phyloP scores from a whole-genome alignment of 2,113 vertebrate species.

The Catharus minimus region DNA sequence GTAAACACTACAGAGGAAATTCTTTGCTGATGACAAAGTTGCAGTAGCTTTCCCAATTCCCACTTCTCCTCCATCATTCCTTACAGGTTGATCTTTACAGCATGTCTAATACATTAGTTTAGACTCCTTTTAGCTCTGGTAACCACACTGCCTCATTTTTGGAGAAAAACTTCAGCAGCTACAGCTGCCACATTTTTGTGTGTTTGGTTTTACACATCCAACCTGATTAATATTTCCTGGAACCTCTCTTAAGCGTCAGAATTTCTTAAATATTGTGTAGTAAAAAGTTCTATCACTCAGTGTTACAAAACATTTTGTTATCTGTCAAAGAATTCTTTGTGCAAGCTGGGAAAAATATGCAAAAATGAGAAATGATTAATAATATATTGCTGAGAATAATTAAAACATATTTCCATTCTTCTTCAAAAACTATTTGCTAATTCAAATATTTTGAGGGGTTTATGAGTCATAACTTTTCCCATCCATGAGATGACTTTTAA shows the following conservation, averaged over 20 bases:
- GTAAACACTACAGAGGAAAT: neutral
- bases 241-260: neutral
- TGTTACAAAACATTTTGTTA: neutral
- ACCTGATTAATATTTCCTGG: constrained; percentile 5
- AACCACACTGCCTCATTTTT: neutral
- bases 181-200: neutral
- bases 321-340: constrained; percentile 41
- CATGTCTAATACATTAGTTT: neutral
- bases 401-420: neutral
- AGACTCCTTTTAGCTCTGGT: neutral
- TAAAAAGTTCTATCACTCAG: neutral
- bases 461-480: neutral
- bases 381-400: neutral
- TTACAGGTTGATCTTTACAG: neutral
- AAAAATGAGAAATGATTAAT: neutral
- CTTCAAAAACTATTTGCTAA: neutral
- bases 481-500: neutral
- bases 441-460: neutral
- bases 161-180: neutral
- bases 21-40: neutral
- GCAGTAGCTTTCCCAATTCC: neutral
- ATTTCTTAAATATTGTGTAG: neutral
- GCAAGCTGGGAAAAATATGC: neutral
- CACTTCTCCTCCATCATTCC: neutral
- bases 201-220: neutral